Percentiles rank a stretch among this genome's conserved stretches.
These are phyloP conservation scores for Candoia aspera DNA, from an alignment of 2,113 vertebrate species.

Conservation along the genomic window DNA sequence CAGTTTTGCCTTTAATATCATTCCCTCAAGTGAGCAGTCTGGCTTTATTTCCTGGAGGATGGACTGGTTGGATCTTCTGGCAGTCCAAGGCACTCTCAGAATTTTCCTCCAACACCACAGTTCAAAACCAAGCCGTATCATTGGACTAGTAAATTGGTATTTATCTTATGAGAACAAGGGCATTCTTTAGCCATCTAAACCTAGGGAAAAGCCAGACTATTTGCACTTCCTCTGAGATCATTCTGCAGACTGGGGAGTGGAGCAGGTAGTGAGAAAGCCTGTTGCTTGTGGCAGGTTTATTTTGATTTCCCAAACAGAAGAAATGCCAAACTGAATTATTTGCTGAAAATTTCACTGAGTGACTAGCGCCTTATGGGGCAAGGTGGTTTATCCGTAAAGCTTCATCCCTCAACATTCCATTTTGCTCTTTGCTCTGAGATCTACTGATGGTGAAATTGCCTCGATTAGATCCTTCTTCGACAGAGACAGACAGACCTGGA, in stretches of 20 bases:
- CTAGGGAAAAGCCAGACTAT: neutral
- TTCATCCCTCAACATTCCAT: neutral
- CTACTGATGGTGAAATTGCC: neutral
- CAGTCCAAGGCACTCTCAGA: too few species aligned
- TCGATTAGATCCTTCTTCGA: slow-evolving; percentile 62
- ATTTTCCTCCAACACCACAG: too few species aligned
- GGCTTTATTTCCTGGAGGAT: too few species aligned
- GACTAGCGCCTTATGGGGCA: neutral
- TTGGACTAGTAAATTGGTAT: neutral
- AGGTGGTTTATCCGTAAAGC: neutral
- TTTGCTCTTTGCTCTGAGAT: neutral
- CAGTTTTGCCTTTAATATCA: too few species aligned
- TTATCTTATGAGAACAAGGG: neutral
- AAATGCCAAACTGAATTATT: neutral
- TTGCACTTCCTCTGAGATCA: neutral
- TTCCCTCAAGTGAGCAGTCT: too few species aligned
- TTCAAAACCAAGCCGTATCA: neutral
- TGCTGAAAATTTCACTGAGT: too few species aligned
- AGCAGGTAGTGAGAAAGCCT: neutral
- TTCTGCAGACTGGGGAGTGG: neutral
- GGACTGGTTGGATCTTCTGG: too few species aligned
- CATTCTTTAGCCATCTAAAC: neutral
- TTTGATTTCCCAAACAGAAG: neutral
- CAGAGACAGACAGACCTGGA: slow-evolving; percentile 66
- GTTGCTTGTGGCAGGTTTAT: neutral